Percentiles rank a stretch among this genome's conserved stretches.
phyloP scores from a whole-genome alignment of 1,140 invertebrate genomes.

The Mercenaria mercenaria region DNA sequence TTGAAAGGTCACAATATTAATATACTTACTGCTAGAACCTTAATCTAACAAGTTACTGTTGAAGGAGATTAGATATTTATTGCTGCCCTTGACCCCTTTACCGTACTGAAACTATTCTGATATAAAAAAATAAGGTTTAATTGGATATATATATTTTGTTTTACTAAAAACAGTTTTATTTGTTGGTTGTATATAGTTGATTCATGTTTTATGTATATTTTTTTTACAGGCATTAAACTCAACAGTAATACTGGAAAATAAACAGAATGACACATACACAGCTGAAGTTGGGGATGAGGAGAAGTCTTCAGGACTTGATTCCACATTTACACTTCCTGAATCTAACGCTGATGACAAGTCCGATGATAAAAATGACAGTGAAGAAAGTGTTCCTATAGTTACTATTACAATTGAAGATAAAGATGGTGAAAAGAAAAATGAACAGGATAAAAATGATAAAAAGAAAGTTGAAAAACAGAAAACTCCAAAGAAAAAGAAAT shows the following conservation, averaged over 20 bases:
- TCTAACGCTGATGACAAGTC: background rate
- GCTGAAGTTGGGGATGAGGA: slow-evolving; percentile 9
- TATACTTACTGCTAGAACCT: too few species aligned
- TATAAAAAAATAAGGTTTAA: too few species aligned
- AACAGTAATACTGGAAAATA: slow-evolving; percentile 30
- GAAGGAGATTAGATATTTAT: too few species aligned
- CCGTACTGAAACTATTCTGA: too few species aligned
- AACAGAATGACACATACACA: background rate
- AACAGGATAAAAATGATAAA: slow-evolving; percentile 62
- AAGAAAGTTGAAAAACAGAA: slow-evolving; percentile 65
- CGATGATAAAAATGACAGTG: slow-evolving; percentile 35
- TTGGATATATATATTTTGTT: too few species aligned
- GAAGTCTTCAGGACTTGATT: slow-evolving; percentile 1
- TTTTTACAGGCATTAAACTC: slow-evolving; percentile 31
- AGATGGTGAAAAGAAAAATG: slow-evolving; percentile 86
- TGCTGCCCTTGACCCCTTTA: too few species aligned
- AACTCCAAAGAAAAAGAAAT: slow-evolving; percentile 70
- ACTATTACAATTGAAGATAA: slow-evolving; percentile 61
- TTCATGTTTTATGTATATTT: too few species aligned
- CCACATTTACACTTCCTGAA: slow-evolving; percentile 13
- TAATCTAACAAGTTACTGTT: too few species aligned
- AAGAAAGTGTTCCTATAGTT: slow-evolving; percentile 27
- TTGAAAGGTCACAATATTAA: too few species aligned
- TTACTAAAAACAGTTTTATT: too few species aligned
- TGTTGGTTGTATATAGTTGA: too few species aligned